Evolutionary conservation across 1,140 invertebrate species (phyloP), one percentile per base, ranked within the genome.

Genomic region (Chionoecetes opilio): DNA sequence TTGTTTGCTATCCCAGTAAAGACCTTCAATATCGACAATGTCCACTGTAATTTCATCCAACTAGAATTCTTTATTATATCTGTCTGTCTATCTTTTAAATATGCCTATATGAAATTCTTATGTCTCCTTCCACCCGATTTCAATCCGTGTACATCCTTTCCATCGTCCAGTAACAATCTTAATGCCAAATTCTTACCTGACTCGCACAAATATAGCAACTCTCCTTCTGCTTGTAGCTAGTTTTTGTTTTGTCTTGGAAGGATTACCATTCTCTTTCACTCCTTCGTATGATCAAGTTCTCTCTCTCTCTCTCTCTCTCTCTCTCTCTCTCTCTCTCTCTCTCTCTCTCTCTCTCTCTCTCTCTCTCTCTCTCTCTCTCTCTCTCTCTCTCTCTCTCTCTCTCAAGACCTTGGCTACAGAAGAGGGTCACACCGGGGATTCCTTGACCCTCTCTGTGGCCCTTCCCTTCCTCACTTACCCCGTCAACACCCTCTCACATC

Each of bases 341-440:
- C 53, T 31, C 53, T 32, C 90, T 75, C 53, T 75, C 53, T 53
- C 46, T 91, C 31, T 53, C 38, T 75, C n/a, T 63, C 90, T 53
- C 41, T 63, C 41, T 91, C 90, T 75, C 31, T 32, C 90, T 91
- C 90, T 17, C 53, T 32, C n/a, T 63, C 90, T 46, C 37, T 29
- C 29, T 32, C 2, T 32, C 29, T 32, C 29, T 32, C 85, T 87
- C 86, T 75, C 63, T 75, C 63, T 75, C 63, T 75, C 63, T 75
- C 46, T 53, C 46, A 17, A 75, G 63, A 75, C 63, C 63, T 75
- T 75, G 63, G 63, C 63, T 75, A 21, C n/a, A 75, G 21, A 75
- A 75, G 63, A 75, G 63, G 63, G 8, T 75, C 63, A 75, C n/a
- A 75, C 63, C 26, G 63, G 26, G 63, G 21, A 21, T 26, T 26